A percentile compares a stretch with the other conserved stretches of the same genome.
Evolutionary conservation across 2,113 vertebrate species (phyloP).

Genomic region (Arothron firmamentum): DNA sequence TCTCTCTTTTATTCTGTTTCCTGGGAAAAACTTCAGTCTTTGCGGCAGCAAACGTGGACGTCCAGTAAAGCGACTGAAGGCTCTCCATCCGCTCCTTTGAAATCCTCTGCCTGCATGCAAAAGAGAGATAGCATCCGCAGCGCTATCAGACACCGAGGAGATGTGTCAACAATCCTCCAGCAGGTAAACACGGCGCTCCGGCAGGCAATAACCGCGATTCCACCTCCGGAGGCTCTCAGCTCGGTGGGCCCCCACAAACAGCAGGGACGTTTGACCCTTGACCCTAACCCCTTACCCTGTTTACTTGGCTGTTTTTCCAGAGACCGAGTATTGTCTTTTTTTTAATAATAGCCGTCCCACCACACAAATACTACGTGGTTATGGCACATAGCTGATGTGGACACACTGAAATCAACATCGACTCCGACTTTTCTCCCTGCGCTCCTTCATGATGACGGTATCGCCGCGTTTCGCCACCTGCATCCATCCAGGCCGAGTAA

Average conservation of each 20-base stretch:
- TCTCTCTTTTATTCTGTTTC: slow-evolving; percentile 40
- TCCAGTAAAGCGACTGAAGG: slow-evolving; percentile 27
- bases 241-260: slow-evolving; percentile 38
- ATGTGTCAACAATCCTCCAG: slow-evolving; percentile 73
- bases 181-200: slow-evolving; percentile 68
- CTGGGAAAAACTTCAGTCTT: slow-evolving; percentile 7
- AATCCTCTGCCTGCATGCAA: slow-evolving; percentile 38
- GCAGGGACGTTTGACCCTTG: neutral
- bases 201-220: slow-evolving; percentile 70
- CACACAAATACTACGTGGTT: neutral
- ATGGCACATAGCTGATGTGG: neutral
- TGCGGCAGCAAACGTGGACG: slow-evolving; percentile 13
- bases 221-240: slow-evolving; percentile 57
- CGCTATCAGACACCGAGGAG: slow-evolving; percentile 70
- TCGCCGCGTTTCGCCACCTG: neutral
- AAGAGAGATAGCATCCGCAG: slow-evolving; percentile 66
- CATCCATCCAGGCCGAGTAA: neutral
- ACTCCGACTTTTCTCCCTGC: too few species aligned
- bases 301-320: neutral
- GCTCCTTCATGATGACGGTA: neutral
- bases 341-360: neutral
- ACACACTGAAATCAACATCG: neutral
- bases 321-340: neutral
- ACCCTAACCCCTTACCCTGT: too few species aligned
- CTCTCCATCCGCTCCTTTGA: slow-evolving; percentile 46